Evolutionary conservation across 2,113 vertebrate genomes (phyloP).

Genomic region (Cisticola juncidis): DNA sequence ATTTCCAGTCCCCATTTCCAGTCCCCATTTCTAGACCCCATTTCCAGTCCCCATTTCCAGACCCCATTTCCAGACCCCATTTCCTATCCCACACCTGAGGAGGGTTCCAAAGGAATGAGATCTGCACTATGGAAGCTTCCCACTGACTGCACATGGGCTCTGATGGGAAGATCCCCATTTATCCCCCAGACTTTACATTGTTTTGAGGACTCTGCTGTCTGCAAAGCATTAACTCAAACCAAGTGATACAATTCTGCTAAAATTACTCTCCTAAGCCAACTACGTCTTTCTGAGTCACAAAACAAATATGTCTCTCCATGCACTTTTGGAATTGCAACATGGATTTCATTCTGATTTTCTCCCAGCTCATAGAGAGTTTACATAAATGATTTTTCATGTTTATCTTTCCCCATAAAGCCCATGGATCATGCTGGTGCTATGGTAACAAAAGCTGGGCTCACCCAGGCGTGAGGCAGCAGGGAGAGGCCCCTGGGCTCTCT

Average conservation of each 20-base stretch:
- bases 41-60: too few relatives aligned
- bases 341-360: background rate
- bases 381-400: background rate
- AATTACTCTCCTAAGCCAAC: background rate
- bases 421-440: accelerated
- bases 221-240: constrained; percentile 5
- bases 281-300: background rate
- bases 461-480: background rate
- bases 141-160: accelerated
- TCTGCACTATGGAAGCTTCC: background rate
- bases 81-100: accelerated
- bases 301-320: background rate
- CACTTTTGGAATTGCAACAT: background rate
- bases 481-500: background rate
- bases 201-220: background rate
- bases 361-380: background rate
- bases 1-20: too few relatives aligned
- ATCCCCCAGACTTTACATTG: background rate
- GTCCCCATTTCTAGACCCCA: too few relatives aligned
- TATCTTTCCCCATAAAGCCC: background rate
- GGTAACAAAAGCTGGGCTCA: background rate
- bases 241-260: background rate
- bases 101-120: background rate
- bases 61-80: background rate
- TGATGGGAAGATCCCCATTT: background rate